A percentile compares a stretch with the other conserved stretches of the same genome.
phyloP scores from a whole-genome alignment of 2,113 vertebrate genomes.

The Microcebus ravelobensis region DNA sequence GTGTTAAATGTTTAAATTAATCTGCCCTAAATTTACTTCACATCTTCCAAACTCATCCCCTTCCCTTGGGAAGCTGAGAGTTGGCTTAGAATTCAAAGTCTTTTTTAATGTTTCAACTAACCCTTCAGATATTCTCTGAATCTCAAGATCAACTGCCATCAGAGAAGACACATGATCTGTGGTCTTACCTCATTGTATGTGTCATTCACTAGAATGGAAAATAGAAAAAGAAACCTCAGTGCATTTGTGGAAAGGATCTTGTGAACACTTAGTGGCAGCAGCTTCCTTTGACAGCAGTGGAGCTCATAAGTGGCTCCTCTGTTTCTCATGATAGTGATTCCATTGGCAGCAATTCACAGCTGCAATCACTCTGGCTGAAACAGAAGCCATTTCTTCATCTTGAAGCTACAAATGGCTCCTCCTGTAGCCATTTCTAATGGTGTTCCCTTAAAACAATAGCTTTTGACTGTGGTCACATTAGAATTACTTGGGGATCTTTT shows the following conservation, averaged over 20 bases:
- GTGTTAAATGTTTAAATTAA: background rate
- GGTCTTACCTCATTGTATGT: background rate
- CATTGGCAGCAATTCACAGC: background rate
- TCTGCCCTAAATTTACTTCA: background rate
- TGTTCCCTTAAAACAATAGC: background rate
- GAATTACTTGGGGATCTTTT: background rate
- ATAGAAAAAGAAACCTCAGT: background rate
- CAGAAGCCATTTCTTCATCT: background rate
- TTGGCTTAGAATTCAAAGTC: background rate
- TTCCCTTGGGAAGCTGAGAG: background rate
- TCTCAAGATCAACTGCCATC: background rate
- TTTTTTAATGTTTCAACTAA: conserved; percentile 2
- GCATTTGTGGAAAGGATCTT: accelerated
- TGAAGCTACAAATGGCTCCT: background rate
- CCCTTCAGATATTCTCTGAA: background rate
- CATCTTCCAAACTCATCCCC: background rate
- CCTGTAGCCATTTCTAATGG: background rate
- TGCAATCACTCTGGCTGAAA: background rate
- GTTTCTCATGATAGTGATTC: background rate
- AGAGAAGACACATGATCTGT: background rate
- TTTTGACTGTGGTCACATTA: background rate
- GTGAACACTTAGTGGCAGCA: too few relatives aligned
- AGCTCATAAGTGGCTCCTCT: background rate
- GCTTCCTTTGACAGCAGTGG: background rate
- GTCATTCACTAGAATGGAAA: background rate